These are phyloP conservation scores for Thinocorus orbignyianus DNA, from an alignment of 2,113 vertebrate species.

Conservation along the genomic window DNA sequence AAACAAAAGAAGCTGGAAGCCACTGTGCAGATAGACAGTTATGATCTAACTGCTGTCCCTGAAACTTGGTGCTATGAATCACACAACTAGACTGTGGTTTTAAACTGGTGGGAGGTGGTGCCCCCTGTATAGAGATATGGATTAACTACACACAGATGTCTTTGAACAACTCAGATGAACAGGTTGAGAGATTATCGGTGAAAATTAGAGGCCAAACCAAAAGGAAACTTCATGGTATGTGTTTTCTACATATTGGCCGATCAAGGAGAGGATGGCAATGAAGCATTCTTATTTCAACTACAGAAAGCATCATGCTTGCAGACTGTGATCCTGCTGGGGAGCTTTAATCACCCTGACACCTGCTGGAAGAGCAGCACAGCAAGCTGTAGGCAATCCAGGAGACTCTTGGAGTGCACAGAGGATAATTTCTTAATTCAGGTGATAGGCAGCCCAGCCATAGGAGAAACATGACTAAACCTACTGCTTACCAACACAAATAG, in stretches of 20 bases:
- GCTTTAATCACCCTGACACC: not conserved
- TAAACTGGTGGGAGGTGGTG: not conserved
- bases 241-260: not conserved
- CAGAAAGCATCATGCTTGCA: not conserved
- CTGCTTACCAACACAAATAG: not conserved
- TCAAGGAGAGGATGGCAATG: not conserved
- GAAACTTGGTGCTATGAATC: not conserved
- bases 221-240: not conserved
- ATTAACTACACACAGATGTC: not conserved
- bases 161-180: not conserved
- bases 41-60: not conserved
- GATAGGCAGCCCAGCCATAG: not conserved
- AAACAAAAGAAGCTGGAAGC: not conserved
- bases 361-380: not conserved
- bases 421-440: not conserved
- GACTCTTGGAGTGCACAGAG: not conserved
- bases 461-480: not conserved
- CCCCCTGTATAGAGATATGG: not conserved
- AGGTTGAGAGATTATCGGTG: not conserved
- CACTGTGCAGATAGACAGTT: not conserved
- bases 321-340: not conserved
- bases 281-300: not conserved
- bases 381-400: not conserved
- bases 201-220: not conserved
- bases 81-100: not conserved